Evolutionary conservation across 2,113 vertebrate genomes (phyloP).

Genomic region (Oxygymnocypris stewartii): DNA sequence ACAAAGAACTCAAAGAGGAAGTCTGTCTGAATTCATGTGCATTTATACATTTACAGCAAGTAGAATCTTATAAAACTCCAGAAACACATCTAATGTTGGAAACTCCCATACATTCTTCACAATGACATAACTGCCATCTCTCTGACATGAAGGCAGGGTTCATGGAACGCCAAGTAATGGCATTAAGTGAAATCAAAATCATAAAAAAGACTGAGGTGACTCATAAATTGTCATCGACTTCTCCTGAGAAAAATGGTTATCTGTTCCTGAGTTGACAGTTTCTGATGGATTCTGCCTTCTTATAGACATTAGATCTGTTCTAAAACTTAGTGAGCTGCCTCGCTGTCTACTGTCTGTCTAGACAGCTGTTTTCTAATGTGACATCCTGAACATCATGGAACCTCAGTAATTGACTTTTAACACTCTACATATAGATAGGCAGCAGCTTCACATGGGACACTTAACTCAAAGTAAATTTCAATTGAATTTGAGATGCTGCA

Average conservation of each 20-base stretch:
- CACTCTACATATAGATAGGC: background rate
- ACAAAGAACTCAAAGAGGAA: constrained; percentile 12
- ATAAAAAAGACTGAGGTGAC: constrained; percentile 46
- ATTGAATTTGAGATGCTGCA: background rate
- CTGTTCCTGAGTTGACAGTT: constrained; percentile 51
- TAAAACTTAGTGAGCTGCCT: constrained; percentile 7
- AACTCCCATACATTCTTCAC: constrained; percentile 26
- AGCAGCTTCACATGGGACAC: background rate
- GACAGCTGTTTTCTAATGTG: background rate
- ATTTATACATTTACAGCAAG: constrained; percentile 23
- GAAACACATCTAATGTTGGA: constrained; percentile 16
- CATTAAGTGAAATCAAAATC: constrained; percentile 56
- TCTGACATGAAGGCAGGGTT: constrained; percentile 56
- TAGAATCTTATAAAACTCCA: constrained; percentile 15
- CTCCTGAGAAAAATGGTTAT: constrained; percentile 60
- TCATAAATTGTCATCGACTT: constrained; percentile 63
- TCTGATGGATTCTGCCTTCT: constrained; percentile 25
- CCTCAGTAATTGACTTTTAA: background rate
- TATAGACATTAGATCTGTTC: constrained; percentile 47
- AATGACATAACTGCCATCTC: constrained; percentile 27
- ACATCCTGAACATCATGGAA: background rate
- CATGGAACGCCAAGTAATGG: constrained; percentile 47
- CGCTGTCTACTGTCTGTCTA: background rate
- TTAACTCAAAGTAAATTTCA: background rate
- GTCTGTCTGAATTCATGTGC: background rate